Evolutionary conservation across 2,113 vertebrate species (phyloP), one percentile per base, ranked within the genome.

Genomic region (Microtus oregoni): DNA sequence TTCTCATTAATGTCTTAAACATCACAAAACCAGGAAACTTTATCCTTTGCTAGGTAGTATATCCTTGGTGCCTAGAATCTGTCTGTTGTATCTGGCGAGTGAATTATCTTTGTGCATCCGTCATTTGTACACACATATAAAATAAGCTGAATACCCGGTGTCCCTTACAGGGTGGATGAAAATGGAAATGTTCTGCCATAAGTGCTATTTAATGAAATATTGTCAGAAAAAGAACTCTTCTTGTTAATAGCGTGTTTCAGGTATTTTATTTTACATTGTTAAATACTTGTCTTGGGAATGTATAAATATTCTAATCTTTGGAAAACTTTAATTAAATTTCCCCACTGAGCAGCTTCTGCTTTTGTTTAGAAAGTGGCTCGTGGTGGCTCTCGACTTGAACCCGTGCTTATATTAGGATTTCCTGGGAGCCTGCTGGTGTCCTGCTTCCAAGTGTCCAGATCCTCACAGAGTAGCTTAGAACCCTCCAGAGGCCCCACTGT

Each of bases 221-320:
- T 90, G 26, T 88, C 81, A 78, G 30, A 94, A 50, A 17, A 95
- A 32, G 61, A 89, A 78, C 35, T 67, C 22, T 8, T 6, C 2
- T 76, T 94, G 35, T 86, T 89, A 91, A 86, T 68, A 88, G 13
- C 50, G 28, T 70, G 28, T 6, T 65, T 61, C 11, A 20, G 22
- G 32, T 85, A 92, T 92, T 95, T 97, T 63, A 83, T 89, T 82
- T 95, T 63, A 73, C 4, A 81, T 41, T 91, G 58, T 20, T 86
- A 88, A 95, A 75, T 44, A 47, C 13, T 35, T 86, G 3, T 87
- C n/a, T 85, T 96, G 88, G 85, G 82, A 96, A 93, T 68, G 22
- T 70, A 3, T 89, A 94, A 76, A 20, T 91, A 95, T 55, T 92
- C 47, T 44, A 77, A 77, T 14, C 30, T 78, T 92, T 95, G 58